Base-by-base conservation (phyloP, 2,888 invertebrate species). In the Idaea biselata region DNA sequence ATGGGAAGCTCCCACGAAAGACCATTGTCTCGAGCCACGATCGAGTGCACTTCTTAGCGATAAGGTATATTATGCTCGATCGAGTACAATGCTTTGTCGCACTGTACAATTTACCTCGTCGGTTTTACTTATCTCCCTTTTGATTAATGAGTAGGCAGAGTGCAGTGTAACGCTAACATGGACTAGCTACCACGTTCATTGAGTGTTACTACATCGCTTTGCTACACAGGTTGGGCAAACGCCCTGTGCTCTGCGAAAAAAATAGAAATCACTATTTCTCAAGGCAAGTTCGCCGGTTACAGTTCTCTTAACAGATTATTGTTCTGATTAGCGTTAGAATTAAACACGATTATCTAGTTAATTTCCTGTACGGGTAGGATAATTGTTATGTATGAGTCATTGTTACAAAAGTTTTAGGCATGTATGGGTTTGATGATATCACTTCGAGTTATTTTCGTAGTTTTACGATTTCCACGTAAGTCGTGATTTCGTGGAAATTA, bases 1-100 rank as follows among this genome's bases (percentile, higher is more conserved):
- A 89, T 91, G 91, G 82, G 91, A 91, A 81, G 75, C 74, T 91
- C 90, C 79, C 91, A 91, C 88, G 87, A 70, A 70, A 68, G 18
- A 63, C 70, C 70, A 78, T 82, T 80, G 80, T 76, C 68, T 69
- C 68, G 74, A 67, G 69, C 66, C 74, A 74, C 77, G 83, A 86
- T 86, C 82, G 78, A 79, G 81, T 83, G 83, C 81, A 82, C 82
- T 84, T 82, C 81, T 83, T 81, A 78, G 80, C 72, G 84, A 85
- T 88, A 86, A 82, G 74, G 78, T 80, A 25, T 25, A 76, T 74
- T 70, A 75, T 72, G 76, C 77, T 81, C 74, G 74, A 74, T 67
- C 73, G 62, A 58, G 71, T 71, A 81, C 82, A 82, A 81, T 81
- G 77, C 70, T 54, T 70, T 71, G 68, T 74, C 78, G 76, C 71